Base-by-base conservation (phyloP, 2,797 vertebrate genomes). In the Eulemur rubriventer region DNA sequence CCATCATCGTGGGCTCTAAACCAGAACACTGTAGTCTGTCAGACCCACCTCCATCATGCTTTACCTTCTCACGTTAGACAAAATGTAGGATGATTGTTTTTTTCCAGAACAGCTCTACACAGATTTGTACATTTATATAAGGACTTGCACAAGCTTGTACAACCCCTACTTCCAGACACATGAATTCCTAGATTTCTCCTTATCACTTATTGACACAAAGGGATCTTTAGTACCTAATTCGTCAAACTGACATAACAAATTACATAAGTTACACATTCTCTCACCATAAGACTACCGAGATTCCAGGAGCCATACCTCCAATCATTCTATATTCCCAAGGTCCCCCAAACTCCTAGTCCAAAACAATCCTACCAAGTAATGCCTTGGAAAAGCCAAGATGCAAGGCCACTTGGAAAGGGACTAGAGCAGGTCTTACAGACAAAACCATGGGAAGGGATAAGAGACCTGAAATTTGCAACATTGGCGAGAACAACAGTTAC, bases 111-210 rank as follows among this genome's bases (percentile, higher is more conserved):
- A 91, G 24, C 33, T 79, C 26, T 61, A 63, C 22, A 59, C 14
- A 85, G 48, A 20, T 67, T 59, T 95, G 35, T 46, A 82, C 8
- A 63, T 84, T 96, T 95, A 48, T 43, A 3, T 70, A 76, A 73
- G 26, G 26, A 92, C 16, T 81, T 76, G 28, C 41, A 50, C 16
- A 52, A 38, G 38, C 17, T 59, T 76, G 10, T 65, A 76, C 30
- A 75, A 43, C 7, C 18, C 4, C 65, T 95, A 24, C 16, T 69
- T 57, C 70, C 43, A 95, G 59, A 59, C 13, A 50, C 7, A 76
- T 33, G n/a, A 52, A 83, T 91, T 86, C 41, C 33, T 67, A 83
- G 69, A 65, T 91, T 89, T 93, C 48, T 94, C 50, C 35, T 82
- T 61, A 61, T 89, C 33, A 72, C 7, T 73, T 63, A 89, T 30